Conservation (phyloP, 2,888 invertebrate genomes). For the Parelbella ahira region DNA sequence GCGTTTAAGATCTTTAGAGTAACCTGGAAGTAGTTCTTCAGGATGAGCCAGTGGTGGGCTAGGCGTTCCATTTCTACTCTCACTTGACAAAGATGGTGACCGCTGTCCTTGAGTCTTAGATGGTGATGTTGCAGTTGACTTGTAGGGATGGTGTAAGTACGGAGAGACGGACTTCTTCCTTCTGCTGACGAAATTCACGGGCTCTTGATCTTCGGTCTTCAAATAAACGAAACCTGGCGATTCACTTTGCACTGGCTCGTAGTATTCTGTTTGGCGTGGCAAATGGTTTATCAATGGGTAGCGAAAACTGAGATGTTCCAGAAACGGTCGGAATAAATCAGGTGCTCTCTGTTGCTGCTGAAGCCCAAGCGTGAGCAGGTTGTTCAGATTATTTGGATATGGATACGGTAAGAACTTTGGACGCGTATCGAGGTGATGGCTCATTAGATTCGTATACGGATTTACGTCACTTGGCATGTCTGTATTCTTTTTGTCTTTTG, state of each 20-base stretch:
- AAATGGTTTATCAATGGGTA: conserved; percentile 66
- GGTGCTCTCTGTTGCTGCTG: conserved; percentile 79
- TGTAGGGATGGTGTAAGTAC: conserved; percentile 66
- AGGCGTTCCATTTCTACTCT: conserved; percentile 79
- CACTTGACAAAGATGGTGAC: conserved; percentile 64
- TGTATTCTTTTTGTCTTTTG: conserved; percentile 70
- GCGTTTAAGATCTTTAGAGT: conserved; percentile 66
- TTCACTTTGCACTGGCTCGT: conserved; percentile 47
- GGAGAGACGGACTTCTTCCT: conserved; percentile 70
- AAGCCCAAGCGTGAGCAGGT: conserved; percentile 82
- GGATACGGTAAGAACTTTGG: conserved; percentile 81
- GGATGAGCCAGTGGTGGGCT: conserved; percentile 73
- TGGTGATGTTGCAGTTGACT: conserved; percentile 55
- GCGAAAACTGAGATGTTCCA: conserved; percentile 68
- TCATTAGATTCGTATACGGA: conserved; percentile 60
- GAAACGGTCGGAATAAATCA: conserved; percentile 71
- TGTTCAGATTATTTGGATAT: conserved; percentile 83
- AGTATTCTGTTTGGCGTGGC: conserved; percentile 58
- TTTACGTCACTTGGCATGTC: conserved; percentile 62
- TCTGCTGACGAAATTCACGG: conserved; percentile 52
- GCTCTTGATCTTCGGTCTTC: conserved; percentile 61
- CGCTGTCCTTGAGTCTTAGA: conserved; percentile 65
- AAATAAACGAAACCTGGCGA: conserved; percentile 46
- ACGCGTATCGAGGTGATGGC: conserved; percentile 53
- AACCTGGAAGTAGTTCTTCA: conserved; percentile 68